Conservation (phyloP, 2,797 vertebrate species). For the Sebastes hubbsi region DNA sequence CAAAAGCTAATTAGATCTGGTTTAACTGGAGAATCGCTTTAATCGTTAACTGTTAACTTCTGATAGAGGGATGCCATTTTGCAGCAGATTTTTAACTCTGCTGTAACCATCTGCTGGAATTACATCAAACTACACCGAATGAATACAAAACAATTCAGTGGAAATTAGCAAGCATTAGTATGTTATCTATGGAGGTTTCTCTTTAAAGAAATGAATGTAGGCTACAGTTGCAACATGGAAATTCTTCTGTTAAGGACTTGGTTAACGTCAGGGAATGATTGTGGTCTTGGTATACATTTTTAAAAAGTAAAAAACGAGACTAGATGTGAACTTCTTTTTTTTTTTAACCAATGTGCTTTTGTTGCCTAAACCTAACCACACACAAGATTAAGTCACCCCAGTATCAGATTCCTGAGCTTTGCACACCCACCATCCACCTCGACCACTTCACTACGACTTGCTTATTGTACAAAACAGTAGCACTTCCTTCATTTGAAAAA, state of each 20-base stretch:
- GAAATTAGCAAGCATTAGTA: neutral
- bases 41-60: constrained; percentile 63
- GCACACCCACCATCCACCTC: neutral
- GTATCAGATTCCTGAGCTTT: neutral
- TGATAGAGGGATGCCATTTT: constrained; percentile 56
- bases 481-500: neutral
- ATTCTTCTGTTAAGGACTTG: neutral
- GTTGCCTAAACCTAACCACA: neutral
- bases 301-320: neutral
- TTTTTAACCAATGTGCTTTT: neutral
- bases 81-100: constrained; percentile 65
- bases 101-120: constrained; percentile 61
- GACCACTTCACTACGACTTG: neutral
- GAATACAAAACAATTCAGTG: constrained; percentile 35
- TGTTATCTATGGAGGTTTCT: neutral
- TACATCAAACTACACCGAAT: constrained; percentile 35
- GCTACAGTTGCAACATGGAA: neutral
- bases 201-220: neutral
- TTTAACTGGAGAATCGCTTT: constrained; percentile 67
- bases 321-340: too few relatives aligned
- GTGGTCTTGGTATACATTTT: neutral
- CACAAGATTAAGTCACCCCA: neutral
- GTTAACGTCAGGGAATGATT: neutral
- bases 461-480: neutral
- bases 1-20: constrained; percentile 66